Percentiles rank a stretch among this genome's conserved stretches.
These are phyloP conservation scores for Tachina fera DNA, from an alignment of 2,888 invertebrate genomes.

Conservation along the genomic window DNA sequence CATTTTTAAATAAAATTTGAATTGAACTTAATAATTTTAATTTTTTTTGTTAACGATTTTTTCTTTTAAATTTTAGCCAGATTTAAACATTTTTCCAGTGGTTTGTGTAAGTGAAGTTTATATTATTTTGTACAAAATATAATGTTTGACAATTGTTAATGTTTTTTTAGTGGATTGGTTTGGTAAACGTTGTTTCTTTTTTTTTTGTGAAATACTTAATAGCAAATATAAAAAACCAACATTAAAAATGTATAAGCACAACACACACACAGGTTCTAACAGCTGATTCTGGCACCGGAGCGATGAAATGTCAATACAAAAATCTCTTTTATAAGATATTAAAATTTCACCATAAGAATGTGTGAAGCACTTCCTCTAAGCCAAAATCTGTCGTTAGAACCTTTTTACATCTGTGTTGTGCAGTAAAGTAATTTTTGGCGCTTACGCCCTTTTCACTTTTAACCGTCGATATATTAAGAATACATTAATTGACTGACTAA, in stretches of 20 bases:
- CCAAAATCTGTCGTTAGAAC: no score
- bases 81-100: background rate
- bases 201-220: background rate
- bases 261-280: no score
- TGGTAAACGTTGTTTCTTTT: background rate
- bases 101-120: no score
- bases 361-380: no score
- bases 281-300: no score
- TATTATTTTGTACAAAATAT: slow-evolving; percentile 10
- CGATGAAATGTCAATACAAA: no score
- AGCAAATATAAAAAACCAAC: background rate
- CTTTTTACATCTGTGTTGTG: no score
- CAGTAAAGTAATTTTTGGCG: no score
- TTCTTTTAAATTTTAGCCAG: background rate
- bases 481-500: background rate
- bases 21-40: slow-evolving; percentile 11
- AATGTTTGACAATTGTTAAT: background rate
- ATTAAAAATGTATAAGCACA: background rate
- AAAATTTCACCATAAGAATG: no score
- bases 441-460: no score
- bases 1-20: background rate
- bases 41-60: background rate
- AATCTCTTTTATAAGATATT: no score
- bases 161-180: background rate
- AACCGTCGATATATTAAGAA: background rate